Percentiles rank a stretch among this genome's conserved stretches.
These are phyloP conservation scores for Eristalis tenax DNA, from an alignment of 2,888 invertebrate genomes.

Conservation along the genomic window DNA sequence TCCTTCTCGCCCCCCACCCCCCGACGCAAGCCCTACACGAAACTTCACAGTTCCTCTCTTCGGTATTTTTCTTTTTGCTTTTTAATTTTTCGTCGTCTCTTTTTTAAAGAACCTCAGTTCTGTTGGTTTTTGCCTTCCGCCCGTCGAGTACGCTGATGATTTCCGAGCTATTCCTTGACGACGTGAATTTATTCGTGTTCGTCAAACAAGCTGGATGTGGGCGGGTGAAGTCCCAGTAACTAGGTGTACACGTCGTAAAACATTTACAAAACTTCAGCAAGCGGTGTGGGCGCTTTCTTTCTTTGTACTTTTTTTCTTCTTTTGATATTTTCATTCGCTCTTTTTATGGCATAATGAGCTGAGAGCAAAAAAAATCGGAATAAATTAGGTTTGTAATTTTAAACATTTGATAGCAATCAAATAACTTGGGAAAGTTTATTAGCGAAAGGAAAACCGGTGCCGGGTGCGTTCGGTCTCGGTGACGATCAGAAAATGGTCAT, in stretches of 20 bases:
- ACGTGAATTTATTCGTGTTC: slow-evolving; percentile 43
- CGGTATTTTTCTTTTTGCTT: neutral
- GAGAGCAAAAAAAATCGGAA: slow-evolving; percentile 44
- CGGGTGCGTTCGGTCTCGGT: slow-evolving; percentile 33
- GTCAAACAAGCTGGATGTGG: neutral
- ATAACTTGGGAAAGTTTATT: slow-evolving; percentile 63
- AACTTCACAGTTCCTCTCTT: neutral
- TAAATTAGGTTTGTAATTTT: slow-evolving; percentile 69
- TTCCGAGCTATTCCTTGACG: slow-evolving; percentile 58
- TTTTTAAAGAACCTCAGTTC: neutral
- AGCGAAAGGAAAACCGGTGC: slow-evolving; percentile 15
- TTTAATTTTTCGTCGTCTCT: neutral
- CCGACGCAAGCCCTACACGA: neutral
- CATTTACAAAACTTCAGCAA: slow-evolving; percentile 61
- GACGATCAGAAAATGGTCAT: slow-evolving; percentile 52
- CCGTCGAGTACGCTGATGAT: slow-evolving; percentile 43
- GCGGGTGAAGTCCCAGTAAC: slow-evolving; percentile 20
- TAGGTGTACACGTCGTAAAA: slow-evolving; percentile 66
- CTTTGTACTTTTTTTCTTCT: neutral
- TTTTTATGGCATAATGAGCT: slow-evolving; percentile 68
- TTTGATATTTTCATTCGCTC: slow-evolving; percentile 17
- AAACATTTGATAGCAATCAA: slow-evolving; percentile 69
- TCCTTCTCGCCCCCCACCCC: neutral
- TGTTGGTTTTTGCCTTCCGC: slow-evolving; percentile 22
- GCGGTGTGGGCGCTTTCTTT: slow-evolving; percentile 23